A percentile compares a stretch with the other conserved stretches of the same genome.
Conservation (phyloP, 2,888 invertebrate species). For the Trachelus iudaicus region DNA sequence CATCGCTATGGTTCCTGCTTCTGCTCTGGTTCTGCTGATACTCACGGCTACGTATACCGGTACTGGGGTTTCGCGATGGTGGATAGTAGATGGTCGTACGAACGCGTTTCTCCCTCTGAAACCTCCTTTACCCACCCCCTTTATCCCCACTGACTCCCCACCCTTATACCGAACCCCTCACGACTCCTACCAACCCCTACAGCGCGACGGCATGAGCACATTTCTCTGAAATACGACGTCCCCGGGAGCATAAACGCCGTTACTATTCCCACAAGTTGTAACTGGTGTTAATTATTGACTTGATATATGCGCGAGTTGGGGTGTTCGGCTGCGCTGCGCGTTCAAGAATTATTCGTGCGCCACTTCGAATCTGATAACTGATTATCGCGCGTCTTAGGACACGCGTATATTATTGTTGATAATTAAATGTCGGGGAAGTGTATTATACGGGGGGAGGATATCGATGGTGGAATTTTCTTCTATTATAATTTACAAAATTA, state of each 20-base stretch:
- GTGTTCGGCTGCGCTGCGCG: conserved; percentile 21
- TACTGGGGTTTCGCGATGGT: conserved; percentile 2
- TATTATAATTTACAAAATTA: no score
- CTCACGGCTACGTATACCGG: conserved; percentile 22
- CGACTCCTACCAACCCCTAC: conserved; percentile 11
- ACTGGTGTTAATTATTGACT: conserved; percentile 66
- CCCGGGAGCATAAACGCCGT: conserved; percentile 65
- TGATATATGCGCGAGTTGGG: conserved; percentile 47
- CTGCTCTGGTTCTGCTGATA: no score
- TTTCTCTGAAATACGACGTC: conserved; percentile 65
- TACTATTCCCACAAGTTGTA: conserved; percentile 66
- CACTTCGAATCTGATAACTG: conserved; percentile 57
- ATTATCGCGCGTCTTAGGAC: conserved; percentile 58
- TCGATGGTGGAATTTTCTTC: no score
- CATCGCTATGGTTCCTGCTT: no score
- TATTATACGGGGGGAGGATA: no score
- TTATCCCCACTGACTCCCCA: neutral
- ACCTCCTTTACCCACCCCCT: neutral
- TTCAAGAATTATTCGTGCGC: conserved; percentile 48
- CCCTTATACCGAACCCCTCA: neutral
- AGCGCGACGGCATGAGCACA: conserved; percentile 59
- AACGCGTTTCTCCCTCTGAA: conserved; percentile 5
- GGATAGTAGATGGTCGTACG: conserved; percentile 22
- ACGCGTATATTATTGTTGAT: conserved; percentile 49
- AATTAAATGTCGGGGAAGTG: conserved; percentile 46